Evolutionary conservation across 1,140 invertebrate species (phyloP).

Genomic region (Lucilia sericata): DNA sequence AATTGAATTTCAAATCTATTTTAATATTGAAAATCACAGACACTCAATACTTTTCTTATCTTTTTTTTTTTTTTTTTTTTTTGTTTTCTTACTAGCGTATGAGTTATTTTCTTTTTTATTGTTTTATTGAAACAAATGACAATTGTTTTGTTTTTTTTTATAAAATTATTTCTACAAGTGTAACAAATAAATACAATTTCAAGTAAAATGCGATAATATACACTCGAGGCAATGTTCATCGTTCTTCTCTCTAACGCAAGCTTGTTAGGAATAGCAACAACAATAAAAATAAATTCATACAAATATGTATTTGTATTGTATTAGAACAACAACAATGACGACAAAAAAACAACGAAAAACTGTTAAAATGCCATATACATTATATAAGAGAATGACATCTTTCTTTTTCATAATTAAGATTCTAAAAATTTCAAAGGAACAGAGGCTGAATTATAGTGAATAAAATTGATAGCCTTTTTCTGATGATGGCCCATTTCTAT

Average conservation of each 20-base stretch:
- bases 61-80: no score
- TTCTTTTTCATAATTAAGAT: no score
- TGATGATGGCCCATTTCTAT: no score
- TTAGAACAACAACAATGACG: no score
- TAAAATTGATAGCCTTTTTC: no score
- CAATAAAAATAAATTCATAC: no score
- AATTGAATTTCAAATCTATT: background rate
- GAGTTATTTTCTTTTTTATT: background rate
- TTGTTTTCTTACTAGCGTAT: background rate
- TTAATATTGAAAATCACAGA: background rate
- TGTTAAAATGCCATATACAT: no score
- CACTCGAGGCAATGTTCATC: slow-evolving; percentile 3
- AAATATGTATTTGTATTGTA: no score
- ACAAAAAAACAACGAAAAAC: no score
- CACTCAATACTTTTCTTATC: background rate
- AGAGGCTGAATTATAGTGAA: no score
- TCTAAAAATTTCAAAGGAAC: no score
- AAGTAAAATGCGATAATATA: slow-evolving; percentile 22
- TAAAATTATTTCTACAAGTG: slow-evolving; percentile 18
- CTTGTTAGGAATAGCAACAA: slow-evolving; percentile 47
- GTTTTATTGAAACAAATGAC: background rate
- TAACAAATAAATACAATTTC: background rate
- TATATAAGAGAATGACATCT: no score
- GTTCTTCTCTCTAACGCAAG: background rate
- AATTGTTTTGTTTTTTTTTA: background rate